A percentile compares a stretch with the other conserved stretches of the same genome.
phyloP scores from a whole-genome alignment of 2,888 invertebrate species.

The Lepidocyrtoides sp. region DNA sequence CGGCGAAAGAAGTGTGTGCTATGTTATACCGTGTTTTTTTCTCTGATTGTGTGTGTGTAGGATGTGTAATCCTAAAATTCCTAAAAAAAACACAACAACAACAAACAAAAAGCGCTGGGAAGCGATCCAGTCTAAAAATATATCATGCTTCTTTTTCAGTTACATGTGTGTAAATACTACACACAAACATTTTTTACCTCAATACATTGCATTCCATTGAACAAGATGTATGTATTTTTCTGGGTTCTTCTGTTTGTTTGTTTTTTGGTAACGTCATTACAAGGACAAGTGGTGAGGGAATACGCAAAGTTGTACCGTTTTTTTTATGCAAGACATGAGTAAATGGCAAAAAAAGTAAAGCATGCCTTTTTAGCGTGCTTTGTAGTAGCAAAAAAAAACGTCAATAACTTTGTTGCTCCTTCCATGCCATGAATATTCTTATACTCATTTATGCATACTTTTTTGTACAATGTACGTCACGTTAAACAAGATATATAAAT shows the following conservation, averaged over 20 bases:
- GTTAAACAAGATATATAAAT: background rate
- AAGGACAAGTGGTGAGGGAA: background rate
- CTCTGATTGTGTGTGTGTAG: background rate
- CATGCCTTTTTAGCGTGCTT: background rate
- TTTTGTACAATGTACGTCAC: background rate
- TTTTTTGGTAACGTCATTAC: constrained; percentile 3
- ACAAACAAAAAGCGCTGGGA: background rate
- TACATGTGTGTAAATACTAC: background rate
- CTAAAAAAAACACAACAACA: background rate
- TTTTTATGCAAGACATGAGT: background rate
- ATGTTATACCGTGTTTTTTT: background rate
- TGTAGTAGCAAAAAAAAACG: background rate
- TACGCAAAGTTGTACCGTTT: background rate
- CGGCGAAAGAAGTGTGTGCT: background rate
- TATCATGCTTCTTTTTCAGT: too few relatives aligned
- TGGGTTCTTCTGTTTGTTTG: background rate
- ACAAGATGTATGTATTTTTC: constrained; percentile 10
- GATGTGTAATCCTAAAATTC: background rate
- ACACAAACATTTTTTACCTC: too few relatives aligned
- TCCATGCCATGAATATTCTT: background rate
- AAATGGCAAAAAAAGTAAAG: background rate
- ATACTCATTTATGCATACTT: background rate
- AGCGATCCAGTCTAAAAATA: background rate
- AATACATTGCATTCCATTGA: too few relatives aligned
- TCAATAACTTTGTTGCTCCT: background rate